Base-by-base conservation (phyloP, 2,797 vertebrate species). In the Brachymystax lenok region DNA sequence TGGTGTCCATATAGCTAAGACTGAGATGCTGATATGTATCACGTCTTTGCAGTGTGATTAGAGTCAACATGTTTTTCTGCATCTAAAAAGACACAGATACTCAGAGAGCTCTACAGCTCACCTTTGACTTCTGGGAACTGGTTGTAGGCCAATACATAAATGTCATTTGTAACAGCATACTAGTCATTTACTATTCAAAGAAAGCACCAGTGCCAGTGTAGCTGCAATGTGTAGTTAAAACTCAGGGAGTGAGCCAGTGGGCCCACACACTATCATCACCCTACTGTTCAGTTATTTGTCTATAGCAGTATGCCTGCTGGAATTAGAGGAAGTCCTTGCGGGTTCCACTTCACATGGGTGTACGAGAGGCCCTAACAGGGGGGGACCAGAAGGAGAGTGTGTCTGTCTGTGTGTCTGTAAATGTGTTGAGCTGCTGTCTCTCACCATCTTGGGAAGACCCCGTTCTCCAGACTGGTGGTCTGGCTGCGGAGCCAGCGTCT, bases 391-490 rank as follows among this genome's bases (percentile, higher is more conserved):
- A 77, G 40, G 50, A 69, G 69, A 73, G 52, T 17, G 19, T 28
- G 16, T 46, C 10, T 52, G 13, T 59, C 10, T 52, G 13, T 59
- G 21, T 1, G 14, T 71, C 10, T 24, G 72, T 59, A 8, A 67
- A n/a, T 17, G 7, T 71, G 72, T 0, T 13, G 24, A 40, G 50
- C 66, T 51, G 16, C 3, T 12, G 21, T 24, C 61, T 70, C 95
- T 93, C 92, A 99, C 98, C 98, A 99, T 92, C 98, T 93, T 70
- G 98, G 98, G 91, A 99, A 99, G 81, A 99, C 96, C 0, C 98
- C 98, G 1, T 99, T 99, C 91, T 99, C 98, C 89, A 99, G 85
- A 91, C 98, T 99, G 88, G 98, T 99, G 12, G 97, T 99, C 91
- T 99, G 97, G 86, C 97, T 99, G 79, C 98, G 97, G 28, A 97